These are phyloP conservation scores for Arremon brunneinucha DNA, from an alignment of 2,797 vertebrate genomes.

Conservation along the genomic window DNA sequence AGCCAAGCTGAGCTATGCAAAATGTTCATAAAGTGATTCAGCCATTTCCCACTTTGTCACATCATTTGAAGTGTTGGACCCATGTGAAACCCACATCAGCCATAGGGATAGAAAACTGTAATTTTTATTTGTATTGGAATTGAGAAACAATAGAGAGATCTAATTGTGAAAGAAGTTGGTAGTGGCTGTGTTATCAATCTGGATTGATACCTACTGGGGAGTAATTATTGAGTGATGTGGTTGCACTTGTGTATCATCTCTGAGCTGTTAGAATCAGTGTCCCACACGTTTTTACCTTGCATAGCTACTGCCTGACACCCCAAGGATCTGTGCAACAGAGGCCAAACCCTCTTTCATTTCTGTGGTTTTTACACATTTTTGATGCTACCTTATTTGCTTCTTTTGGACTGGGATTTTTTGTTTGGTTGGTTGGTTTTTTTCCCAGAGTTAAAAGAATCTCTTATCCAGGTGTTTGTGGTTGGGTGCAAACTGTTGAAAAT, in stretches of 20 bases:
- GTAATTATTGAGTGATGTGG: background rate
- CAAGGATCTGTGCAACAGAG: accelerated
- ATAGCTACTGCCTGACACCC: background rate
- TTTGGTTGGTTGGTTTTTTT: background rate
- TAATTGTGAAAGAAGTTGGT: background rate
- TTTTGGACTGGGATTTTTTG: background rate
- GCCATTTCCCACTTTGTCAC: background rate
- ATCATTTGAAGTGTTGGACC: accelerated
- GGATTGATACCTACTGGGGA: background rate
- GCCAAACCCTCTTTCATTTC: background rate
- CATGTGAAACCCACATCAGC: background rate
- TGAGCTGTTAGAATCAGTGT: background rate
- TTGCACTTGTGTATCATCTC: background rate
- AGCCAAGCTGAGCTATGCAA: background rate
- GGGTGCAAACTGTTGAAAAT: background rate
- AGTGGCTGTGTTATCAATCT: background rate
- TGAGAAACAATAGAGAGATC: background rate
- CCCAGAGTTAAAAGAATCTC: background rate
- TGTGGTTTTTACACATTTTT: background rate
- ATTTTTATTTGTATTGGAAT: background rate
- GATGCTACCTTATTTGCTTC: background rate
- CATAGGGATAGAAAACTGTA: background rate
- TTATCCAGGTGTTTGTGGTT: background rate
- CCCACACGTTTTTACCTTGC: background rate
- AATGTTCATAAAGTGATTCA: background rate